Evolutionary conservation across 2,797 vertebrate genomes (phyloP), one percentile per base, ranked within the genome.

Genomic region (Botia almorhae): DNA sequence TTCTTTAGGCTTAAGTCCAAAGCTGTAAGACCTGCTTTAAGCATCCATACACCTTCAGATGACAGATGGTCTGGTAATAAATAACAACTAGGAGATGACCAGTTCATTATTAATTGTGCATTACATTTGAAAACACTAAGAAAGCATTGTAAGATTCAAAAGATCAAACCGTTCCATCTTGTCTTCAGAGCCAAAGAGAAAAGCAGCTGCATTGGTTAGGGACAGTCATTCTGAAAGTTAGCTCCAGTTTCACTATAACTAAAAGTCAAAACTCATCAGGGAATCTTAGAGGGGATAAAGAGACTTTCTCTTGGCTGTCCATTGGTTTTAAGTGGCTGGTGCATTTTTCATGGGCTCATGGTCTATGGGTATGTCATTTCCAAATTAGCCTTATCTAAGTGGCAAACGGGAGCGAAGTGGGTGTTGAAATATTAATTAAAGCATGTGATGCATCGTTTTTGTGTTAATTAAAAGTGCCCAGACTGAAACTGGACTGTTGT

Each of bases 81-180:
- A 92, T 90, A 88, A 85, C 74, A 85, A 87, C 69, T 80, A 89
- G 88, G 82, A 87, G 87, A 87, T 84, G 76, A 88, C 84, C 80
- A 75, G 87, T 95, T 81, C 93, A 95, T 95, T 91, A 94, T 94
- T 95, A 92, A 94, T 76, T 17, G 48, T 56, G 48, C 76, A 87
- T 92, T 94, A 92, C 90, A 90, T 91, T 92, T 94, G 92, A 94
- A 90, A 89, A 94, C 93, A 92, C 89, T 91, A n/a, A n/a, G n/a
- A n/a, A n/a, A n/a, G n/a, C n/a, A n/a, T n/a, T n/a, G n/a, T n/a
- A n/a, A n/a, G n/a, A n/a, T n/a, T n/a, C n/a, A n/a, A n/a, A n/a
- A n/a, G n/a, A 92, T 92, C 91, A 90, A 90, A 89, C 89, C 86
- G 89, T 90, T 93, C 89, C 88, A 86, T 88, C 89, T 88, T 89